These are phyloP conservation scores for Prorops nasuta DNA, from an alignment of 1,140 invertebrate genomes.

Conservation along the genomic window DNA sequence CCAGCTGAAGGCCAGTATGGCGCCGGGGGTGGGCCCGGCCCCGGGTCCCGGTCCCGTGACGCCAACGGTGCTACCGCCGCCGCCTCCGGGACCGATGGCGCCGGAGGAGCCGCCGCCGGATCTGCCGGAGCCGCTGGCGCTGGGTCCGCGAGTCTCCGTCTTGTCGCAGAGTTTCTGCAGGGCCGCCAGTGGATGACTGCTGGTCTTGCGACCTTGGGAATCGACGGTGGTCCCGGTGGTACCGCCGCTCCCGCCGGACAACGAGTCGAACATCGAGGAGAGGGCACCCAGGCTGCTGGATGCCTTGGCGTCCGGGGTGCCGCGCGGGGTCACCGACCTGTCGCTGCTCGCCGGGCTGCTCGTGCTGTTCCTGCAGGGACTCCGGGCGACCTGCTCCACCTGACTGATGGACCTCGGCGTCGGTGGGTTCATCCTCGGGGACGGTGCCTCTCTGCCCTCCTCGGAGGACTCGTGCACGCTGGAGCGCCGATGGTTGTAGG, in stretches of 20 bases:
- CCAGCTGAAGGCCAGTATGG: slow-evolving; percentile 89
- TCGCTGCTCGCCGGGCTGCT: slow-evolving; percentile 72
- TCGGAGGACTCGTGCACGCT: slow-evolving; percentile 39
- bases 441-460: slow-evolving; percentile 49
- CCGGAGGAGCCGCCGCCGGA: slow-evolving; percentile 25
- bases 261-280: slow-evolving; percentile 86
- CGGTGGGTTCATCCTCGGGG: slow-evolving; percentile 61
- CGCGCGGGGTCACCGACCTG: slow-evolving; percentile 67
- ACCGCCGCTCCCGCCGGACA: slow-evolving; percentile 62
- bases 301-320: slow-evolving; percentile 69
- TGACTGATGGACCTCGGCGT: slow-evolving; percentile 47
- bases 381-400: slow-evolving; percentile 48
- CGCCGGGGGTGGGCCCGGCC: slow-evolving; percentile 67
- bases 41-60: slow-evolving; percentile 41
- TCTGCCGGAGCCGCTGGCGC: slow-evolving; percentile 23
- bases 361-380: slow-evolving; percentile 63
- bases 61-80: slow-evolving; percentile 30
- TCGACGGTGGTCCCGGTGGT: slow-evolving; percentile 45
- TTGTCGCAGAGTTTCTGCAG: slow-evolving; percentile 94
- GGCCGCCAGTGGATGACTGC: slow-evolving; percentile 86
- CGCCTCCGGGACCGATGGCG: slow-evolving; percentile 27
- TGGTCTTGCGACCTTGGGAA: slow-evolving; percentile 63
- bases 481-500: slow-evolving; percentile 43
- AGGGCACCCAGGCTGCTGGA: slow-evolving; percentile 76
- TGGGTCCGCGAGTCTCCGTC: slow-evolving; percentile 69